Conservation (phyloP, 2,797 vertebrate species). For the Enteromius mattozi region DNA sequence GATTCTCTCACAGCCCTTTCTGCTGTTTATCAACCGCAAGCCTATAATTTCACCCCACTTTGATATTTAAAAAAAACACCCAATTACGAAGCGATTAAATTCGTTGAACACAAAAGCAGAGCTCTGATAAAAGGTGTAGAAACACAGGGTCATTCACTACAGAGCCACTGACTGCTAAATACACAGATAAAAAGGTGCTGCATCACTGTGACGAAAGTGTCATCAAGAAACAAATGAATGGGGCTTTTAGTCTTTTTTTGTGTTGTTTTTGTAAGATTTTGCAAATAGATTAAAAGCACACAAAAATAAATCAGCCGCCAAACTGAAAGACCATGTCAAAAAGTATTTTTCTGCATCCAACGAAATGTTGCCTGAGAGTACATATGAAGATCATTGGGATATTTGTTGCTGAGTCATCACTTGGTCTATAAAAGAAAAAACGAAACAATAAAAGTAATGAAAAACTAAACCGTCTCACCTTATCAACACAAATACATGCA, state of each 20-base stretch:
- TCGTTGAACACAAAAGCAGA: slow-evolving; percentile 63
- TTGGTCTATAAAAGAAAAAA: neutral
- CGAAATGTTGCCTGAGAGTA: neutral
- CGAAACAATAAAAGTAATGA: neutral
- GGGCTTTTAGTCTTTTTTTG: neutral
- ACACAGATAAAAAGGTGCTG: neutral
- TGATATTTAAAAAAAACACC: slow-evolving; percentile 65
- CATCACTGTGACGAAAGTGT: neutral
- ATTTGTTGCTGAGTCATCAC: neutral
- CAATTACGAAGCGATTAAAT: slow-evolving; percentile 73
- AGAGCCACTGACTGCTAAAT: neutral
- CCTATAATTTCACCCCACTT: slow-evolving; percentile 70
- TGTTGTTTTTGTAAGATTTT: neutral
- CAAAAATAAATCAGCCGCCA: neutral
- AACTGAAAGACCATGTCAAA: neutral
- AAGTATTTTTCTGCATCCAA: neutral
- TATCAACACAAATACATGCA: neutral
- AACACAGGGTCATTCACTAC: slow-evolving; percentile 32
- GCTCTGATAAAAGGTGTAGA: slow-evolving; percentile 38
- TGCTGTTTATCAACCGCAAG: slow-evolving; percentile 64
- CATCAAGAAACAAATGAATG: slow-evolving; percentile 10
- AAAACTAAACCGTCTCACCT: neutral
- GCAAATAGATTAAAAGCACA: slow-evolving; percentile 11
- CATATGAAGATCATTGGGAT: neutral
- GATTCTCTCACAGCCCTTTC: slow-evolving; percentile 63